Conservation (phyloP, 2,888 invertebrate genomes). For the Tortricodes alternella region DNA sequence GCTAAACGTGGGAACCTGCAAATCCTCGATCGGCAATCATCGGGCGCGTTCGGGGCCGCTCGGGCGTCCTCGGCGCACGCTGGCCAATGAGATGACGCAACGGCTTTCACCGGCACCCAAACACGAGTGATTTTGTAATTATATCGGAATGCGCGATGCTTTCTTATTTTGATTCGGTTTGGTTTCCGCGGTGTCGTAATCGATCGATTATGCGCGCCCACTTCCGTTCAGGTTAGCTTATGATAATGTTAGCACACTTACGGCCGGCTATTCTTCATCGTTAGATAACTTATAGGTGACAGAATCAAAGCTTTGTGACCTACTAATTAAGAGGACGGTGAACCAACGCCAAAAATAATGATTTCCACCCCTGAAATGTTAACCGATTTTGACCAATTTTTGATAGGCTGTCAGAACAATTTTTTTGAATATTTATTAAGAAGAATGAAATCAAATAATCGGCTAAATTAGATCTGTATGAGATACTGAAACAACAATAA, state of each 20-base stretch:
- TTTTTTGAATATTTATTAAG: no score
- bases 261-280: slow-evolving; percentile 6
- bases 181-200: slow-evolving; percentile 57
- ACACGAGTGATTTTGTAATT: slow-evolving; percentile 65
- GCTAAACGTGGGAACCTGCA: slow-evolving; percentile 33
- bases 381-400: no score
- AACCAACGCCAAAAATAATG: no score
- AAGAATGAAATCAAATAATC: no score
- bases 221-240: slow-evolving; percentile 59
- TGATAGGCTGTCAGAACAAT: no score
- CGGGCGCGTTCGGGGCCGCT: slow-evolving; percentile 11
- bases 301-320: slow-evolving; percentile 23
- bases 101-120: slow-evolving; percentile 67
- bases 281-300: slow-evolving; percentile 21
- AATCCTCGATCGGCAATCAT: neutral
- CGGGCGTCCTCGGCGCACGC: slow-evolving; percentile 4
- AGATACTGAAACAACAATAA: neutral
- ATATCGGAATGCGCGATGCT: slow-evolving; percentile 72
- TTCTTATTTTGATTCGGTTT: slow-evolving; percentile 71
- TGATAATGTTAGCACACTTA: slow-evolving; percentile 28
- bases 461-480: no score
- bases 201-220: slow-evolving; percentile 48
- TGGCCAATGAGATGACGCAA: slow-evolving; percentile 57
- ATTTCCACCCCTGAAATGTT: no score
- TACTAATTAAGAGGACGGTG: slow-evolving; percentile 1